phyloP scores from a whole-genome alignment of 2,113 vertebrate genomes.

The Ptychochromis oligacanthus region DNA sequence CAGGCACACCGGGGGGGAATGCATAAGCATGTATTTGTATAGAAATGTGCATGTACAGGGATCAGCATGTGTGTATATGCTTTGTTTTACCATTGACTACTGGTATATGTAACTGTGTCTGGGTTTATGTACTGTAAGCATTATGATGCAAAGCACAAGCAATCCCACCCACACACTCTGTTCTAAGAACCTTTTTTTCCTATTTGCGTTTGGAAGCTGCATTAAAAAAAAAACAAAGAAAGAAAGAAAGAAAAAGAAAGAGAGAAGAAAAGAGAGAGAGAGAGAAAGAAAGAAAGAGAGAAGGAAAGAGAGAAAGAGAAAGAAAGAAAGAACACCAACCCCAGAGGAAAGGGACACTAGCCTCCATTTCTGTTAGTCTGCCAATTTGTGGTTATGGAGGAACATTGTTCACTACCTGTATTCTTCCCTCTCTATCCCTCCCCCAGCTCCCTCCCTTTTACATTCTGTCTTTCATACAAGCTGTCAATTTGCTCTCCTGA shows the following conservation, averaged over 20 bases:
- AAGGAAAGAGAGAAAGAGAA: background rate
- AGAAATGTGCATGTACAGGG: background rate
- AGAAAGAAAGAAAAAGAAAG: background rate
- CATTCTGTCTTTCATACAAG: conserved; percentile 43
- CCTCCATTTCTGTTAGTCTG: conserved; percentile 26
- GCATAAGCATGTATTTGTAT: conserved; percentile 6
- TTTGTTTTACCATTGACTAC: conserved; percentile 34
- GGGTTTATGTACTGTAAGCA: conserved; percentile 15
- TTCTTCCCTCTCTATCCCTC: background rate
- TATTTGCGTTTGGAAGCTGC: background rate
- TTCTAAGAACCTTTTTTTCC: background rate
- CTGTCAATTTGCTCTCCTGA: conserved; percentile 59
- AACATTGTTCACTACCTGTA: conserved; percentile 26
- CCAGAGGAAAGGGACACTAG: background rate
- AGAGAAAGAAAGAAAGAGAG: background rate
- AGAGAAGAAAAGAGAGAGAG: background rate
- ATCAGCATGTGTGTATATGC: conserved; percentile 1
- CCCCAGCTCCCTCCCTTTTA: background rate
- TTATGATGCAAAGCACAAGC: conserved; percentile 65
- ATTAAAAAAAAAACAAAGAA: background rate
- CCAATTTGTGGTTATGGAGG: conserved; percentile 37
- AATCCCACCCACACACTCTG: conserved; percentile 41
- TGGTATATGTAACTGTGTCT: background rate
- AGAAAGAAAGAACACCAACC: background rate
- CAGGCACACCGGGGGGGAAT: conserved; percentile 27